phyloP scores from a whole-genome alignment of 2,797 vertebrate species.

The Neopelma chrysocephalum region DNA sequence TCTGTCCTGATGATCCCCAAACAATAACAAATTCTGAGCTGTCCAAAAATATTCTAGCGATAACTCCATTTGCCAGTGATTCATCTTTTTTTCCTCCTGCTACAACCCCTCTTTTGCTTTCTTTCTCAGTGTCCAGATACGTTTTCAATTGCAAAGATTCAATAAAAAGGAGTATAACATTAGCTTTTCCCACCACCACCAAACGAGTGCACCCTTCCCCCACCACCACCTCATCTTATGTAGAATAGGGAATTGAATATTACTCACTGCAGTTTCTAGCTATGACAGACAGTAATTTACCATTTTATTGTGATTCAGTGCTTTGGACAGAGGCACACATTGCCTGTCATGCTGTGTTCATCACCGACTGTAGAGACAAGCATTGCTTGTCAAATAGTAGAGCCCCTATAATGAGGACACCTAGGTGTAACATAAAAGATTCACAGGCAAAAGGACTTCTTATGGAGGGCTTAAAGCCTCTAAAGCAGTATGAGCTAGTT shows the following conservation, averaged over 20 bases:
- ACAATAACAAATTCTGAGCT: slow-evolving; percentile 35
- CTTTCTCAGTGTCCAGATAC: neutral
- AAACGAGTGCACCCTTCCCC: neutral
- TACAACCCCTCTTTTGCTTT: neutral
- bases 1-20: slow-evolving; percentile 10
- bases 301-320: slow-evolving; percentile 78
- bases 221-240: slow-evolving; percentile 16
- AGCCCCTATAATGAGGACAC: slow-evolving; percentile 70
- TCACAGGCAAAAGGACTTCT: slow-evolving; percentile 46
- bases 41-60: neutral
- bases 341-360: slow-evolving; percentile 75
- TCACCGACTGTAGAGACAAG: slow-evolving; percentile 67
- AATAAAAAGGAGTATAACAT: neutral
- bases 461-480: slow-evolving; percentile 48
- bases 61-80: neutral
- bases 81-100: neutral
- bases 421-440: slow-evolving; percentile 67
- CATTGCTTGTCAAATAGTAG: slow-evolving; percentile 66
- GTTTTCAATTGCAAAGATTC: neutral
- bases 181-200: neutral
- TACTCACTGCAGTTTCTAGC: slow-evolving; percentile 64
- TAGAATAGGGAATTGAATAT: slow-evolving; percentile 69
- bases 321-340: slow-evolving; percentile 74
- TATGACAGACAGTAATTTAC: slow-evolving; percentile 78
- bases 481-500: slow-evolving; percentile 42